Percentiles rank a stretch among this genome's conserved stretches.
phyloP scores from a whole-genome alignment of 1,140 invertebrate genomes.

The Apis cerana region DNA sequence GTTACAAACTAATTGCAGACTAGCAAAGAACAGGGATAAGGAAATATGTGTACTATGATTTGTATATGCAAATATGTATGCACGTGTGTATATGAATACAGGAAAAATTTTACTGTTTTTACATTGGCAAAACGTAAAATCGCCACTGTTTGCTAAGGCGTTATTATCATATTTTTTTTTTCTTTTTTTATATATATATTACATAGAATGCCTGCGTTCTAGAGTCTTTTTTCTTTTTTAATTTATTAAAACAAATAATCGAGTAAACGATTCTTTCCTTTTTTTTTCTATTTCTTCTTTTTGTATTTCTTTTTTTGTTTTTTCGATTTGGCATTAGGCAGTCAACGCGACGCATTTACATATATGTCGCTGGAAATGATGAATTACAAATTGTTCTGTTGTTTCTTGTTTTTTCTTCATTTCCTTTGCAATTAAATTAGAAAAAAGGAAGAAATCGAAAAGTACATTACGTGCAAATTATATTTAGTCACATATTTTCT shows the following conservation, averaged over 20 bases:
- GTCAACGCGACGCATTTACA: constrained; percentile 62
- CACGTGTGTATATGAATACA: neutral
- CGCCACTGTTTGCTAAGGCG: constrained; percentile 8
- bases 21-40: constrained; percentile 49
- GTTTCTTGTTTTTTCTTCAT: constrained; percentile 1
- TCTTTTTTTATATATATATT: too few species aligned
- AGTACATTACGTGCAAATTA: constrained; percentile 19
- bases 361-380: constrained; percentile 58
- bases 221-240: constrained; percentile 8
- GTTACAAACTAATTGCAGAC: constrained; percentile 61
- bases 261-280: constrained; percentile 1
- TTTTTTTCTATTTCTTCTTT: neutral
- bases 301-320: neutral
- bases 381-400: constrained; percentile 20
- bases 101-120: constrained; percentile 48
- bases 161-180: constrained; percentile 24
- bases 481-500: neutral
- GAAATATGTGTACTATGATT: neutral
- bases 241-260: neutral
- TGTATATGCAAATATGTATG: neutral
- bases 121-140: constrained; percentile 64
- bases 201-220: constrained; percentile 24
- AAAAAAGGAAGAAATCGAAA: constrained; percentile 9
- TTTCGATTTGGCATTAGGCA: constrained; percentile 79
- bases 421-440: neutral